Base-by-base conservation (phyloP, 37 sponge, comb jelly and placozoan species). In the Theonella swinhoei region DNA sequence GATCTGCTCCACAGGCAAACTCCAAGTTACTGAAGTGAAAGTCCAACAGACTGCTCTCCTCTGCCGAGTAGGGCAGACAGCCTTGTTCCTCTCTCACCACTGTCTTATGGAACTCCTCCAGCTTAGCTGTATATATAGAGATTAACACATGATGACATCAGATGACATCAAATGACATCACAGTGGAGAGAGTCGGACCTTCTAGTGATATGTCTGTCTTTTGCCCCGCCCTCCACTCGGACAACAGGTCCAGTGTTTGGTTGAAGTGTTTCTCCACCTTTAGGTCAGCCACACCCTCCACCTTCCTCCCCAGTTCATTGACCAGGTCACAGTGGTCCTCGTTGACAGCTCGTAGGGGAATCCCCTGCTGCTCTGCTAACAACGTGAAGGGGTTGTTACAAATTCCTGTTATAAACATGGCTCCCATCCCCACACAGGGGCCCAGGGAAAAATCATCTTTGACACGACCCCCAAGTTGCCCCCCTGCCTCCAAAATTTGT, bases 1-100 rank as follows among this genome's bases (percentile, higher is more conserved):
- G 68, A 25, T 85, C 39, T 43, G 96, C 96, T 32, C 96, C 96
- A 91, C 90, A 95, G 30, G 96, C 92, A 83, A 91, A 95, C 82
- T 95, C 96, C 65, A 95, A 60, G 62, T 95, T 95, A 72, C 96
- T 89, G 23, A 84, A 84, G 64, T 95, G 96, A 70, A 95, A 95
- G 68, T 95, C 85, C 11, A 95, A 58, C 70, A 95, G 72, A 22
- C 87, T 62, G 40, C 70, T 37, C 62, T 95, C 92, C 61, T 86
- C 87, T 25, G 28, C 75, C 11, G 54, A 26, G 75, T 75, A 47
- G 26, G 28, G n/a, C 26, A 32, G 54, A 25, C 0, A 20, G 58
- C 25, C 24, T 29, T 43, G n/a, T 77, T 84, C 69, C 61, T 68
- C 69, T 29, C 29, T 22, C 24, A 79, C 22, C 5, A 86, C 64